Evolutionary conservation across 1,140 invertebrate genomes (phyloP), one percentile per base, ranked within the genome.

Genomic region (Caenorhabditis tropicalis): DNA sequence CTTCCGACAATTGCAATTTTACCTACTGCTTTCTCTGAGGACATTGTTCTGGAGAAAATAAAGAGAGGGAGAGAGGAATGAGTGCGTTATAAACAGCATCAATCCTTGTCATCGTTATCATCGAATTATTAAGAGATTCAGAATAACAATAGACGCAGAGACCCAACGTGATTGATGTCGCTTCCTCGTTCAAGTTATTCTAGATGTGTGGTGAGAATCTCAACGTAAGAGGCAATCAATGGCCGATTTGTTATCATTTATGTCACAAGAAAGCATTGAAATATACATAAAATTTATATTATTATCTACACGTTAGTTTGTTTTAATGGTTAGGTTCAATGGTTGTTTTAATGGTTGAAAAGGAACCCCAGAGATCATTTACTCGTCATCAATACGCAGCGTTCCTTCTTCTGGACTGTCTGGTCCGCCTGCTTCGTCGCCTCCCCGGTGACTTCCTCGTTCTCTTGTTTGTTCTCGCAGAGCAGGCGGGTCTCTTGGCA

Each of bases 1-100:
- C 84, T 82, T 21, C 84, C 84, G 51, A 85, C 60, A 33, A 85
- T 85, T 19, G 84, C 84, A 10, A 85, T 56, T 70, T 85, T 85
- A 12, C 80, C 84, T 27, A 27, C 27, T 19, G 31, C 6, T 21
- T 29, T 27, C 21, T 56, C 21, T 27, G 24, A 56, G 12, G 51
- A 48, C 79, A 80, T 84, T 15, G 7, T 51, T 29, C n/a, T 65
- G 82, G 56, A 53, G 21, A 82, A 27, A 16, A 82, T 36, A 15
- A n/a, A n/a, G n/a, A n/a, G n/a, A n/a, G n/a, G n/a, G n/a, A n/a
- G n/a, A n/a, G 53, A 7, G n/a, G 53, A 51, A 9, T 60, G 33
- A 74, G n/a, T 74, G 65, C 29, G n/a, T 65, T 43, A 43, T 24
- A 6, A 74, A 74, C 65, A 43, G 43, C 36, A 9, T 10, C 36